A percentile compares a stretch with the other conserved stretches of the same genome.
Conservation (phyloP, 2,797 vertebrate genomes). For the Cheirogaleus major region DNA sequence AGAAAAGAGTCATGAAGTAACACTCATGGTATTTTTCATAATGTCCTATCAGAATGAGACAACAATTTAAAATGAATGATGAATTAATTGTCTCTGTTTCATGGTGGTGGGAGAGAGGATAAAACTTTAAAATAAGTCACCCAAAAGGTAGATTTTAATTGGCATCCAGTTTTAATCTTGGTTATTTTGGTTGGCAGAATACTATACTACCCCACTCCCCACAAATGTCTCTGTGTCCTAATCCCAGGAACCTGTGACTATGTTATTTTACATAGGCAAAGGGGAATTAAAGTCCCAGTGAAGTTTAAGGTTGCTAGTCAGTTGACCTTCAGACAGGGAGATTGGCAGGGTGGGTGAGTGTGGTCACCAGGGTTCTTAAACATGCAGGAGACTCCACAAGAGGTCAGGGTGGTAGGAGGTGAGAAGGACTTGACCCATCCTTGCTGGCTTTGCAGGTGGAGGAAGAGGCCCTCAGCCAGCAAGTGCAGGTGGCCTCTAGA, state of each 20-base stretch:
- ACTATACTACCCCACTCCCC: accelerated
- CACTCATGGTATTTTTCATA: not conserved
- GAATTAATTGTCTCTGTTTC: not conserved
- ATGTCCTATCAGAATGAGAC: not conserved
- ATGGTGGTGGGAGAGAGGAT: not conserved
- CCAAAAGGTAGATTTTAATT: not conserved
- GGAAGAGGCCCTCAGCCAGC: not conserved
- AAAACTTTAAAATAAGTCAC: not conserved
- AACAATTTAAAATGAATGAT: not conserved
- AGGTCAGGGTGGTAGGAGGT: not conserved
- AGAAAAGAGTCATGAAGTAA: not conserved
- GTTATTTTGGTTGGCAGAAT: not conserved
- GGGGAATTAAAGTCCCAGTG: not conserved
- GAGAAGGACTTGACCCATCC: not conserved
- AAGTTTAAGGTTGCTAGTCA: not conserved
- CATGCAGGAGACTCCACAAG: not conserved
- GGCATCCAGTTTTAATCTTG: not conserved
- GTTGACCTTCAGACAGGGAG: not conserved
- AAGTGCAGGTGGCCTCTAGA: not conserved
- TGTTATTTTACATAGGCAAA: not conserved
- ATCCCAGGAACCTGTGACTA: accelerated
- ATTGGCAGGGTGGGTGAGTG: not conserved
- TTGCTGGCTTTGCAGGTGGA: not conserved
- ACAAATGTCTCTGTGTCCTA: not conserved
- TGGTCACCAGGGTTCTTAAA: not conserved